Evolutionary conservation across 2,888 invertebrate genomes (phyloP).

Genomic region (Andricus curvator): DNA sequence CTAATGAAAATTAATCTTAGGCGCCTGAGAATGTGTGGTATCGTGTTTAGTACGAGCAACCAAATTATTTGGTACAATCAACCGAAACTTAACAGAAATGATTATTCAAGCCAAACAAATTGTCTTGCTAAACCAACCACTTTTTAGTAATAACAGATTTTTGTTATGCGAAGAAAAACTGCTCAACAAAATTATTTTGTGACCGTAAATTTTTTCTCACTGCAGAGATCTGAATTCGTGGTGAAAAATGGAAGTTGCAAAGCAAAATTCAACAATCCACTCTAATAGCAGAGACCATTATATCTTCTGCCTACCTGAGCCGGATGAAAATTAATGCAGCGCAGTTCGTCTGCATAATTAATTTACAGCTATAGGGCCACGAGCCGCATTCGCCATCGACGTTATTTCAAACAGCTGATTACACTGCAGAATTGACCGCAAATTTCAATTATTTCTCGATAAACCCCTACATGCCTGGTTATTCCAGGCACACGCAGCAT

Average conservation of each 20-base stretch:
- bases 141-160: no score
- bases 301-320: slow-evolving; percentile 37
- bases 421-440: slow-evolving; percentile 73
- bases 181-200: no score
- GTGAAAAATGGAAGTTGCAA: background rate
- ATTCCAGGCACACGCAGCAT: slow-evolving; percentile 61
- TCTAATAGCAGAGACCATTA: background rate
- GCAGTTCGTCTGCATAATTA: slow-evolving; percentile 71
- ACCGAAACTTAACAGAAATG: no score
- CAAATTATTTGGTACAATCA: no score
- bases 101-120: no score
- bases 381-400: slow-evolving; percentile 66
- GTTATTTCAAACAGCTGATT: slow-evolving; percentile 74
- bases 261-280: background rate
- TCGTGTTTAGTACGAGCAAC: no score
- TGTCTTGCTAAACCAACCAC: no score
- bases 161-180: no score
- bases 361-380: slow-evolving; percentile 63
- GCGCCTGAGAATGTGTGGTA: no score
- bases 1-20: no score
- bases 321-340: slow-evolving; percentile 38
- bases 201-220: no score
- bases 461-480: slow-evolving; percentile 60
- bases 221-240: background rate
- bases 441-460: slow-evolving; percentile 75